Evolutionary conservation across 2,888 invertebrate genomes (phyloP), one percentile per base, ranked within the genome.

Genomic region (Phasia obesa): DNA sequence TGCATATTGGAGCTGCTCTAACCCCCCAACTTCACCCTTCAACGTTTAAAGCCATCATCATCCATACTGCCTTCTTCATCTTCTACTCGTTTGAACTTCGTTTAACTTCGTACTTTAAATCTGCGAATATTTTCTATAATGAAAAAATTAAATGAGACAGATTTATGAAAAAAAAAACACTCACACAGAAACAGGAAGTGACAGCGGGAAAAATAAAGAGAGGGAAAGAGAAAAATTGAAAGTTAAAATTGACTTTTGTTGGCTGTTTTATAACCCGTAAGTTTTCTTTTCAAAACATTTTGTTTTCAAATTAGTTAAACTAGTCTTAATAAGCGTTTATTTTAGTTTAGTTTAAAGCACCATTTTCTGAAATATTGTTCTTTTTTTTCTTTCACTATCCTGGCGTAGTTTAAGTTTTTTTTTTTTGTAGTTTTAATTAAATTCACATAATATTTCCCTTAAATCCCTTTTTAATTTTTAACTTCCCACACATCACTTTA

Each of bases 231-330:
- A 69, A 55, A 38, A 47, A 60, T n/a, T 5, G 6, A 27, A 11
- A 11, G 38, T 7, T 44, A 62, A 77, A 70, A 70, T 38, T 47
- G 21, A 57, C 27, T 67, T 81, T 65, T 69, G 42, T 71, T 71
- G 70, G 83, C 79, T 71, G 79, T 86, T 87, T 77, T 87, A 86
- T 87, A 87, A 88, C 87, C 90, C 89, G 90, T 89, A 89, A 89
- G 89, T 89, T 88, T 87, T 85, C 69, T 31, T 71, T 85, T 75
- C 82, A 85, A 85, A 86, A 64, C 35, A 35, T 35, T 35, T 73
- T n/a, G 67, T 44, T 25, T 70, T 69, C 7, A 51, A 67, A 55
- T 60, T 76, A 79, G 75, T 83, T 79, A 81, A 75, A 47, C 64
- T 81, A 78, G 49, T 75, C 79, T 71, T 65, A 78, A 59, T 77